These are phyloP conservation scores for Rana temporaria DNA, from an alignment of 2,113 vertebrate species.

Conservation along the genomic window DNA sequence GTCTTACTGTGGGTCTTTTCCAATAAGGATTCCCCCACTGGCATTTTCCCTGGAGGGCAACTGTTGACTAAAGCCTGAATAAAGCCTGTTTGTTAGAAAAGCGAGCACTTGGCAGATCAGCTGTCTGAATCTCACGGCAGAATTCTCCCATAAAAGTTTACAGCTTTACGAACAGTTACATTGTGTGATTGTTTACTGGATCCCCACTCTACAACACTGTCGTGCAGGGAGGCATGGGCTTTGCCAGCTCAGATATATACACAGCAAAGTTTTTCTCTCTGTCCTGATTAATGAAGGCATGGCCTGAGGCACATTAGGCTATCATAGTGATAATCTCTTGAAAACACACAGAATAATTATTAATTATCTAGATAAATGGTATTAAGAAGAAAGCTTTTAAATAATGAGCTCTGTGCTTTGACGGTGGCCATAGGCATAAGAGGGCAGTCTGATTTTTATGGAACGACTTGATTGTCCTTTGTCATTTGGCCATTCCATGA, in stretches of 20 bases:
- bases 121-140: conserved; percentile 55
- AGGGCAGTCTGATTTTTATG: too few species aligned
- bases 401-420: background rate
- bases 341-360: conserved; percentile 71
- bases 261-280: conserved; percentile 64
- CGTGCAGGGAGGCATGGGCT: conserved; percentile 65
- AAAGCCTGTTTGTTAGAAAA: conserved; percentile 60
- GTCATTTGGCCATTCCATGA: too few species aligned
- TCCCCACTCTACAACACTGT: conserved; percentile 68
- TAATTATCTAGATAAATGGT: conserved; percentile 73
- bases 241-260: conserved; percentile 62
- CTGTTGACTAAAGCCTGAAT: conserved; percentile 32
- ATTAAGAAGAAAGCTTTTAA: conserved; percentile 63
- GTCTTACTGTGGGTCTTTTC: conserved; percentile 27
- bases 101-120: conserved; percentile 29
- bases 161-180: conserved; percentile 28
- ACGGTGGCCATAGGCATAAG: too few species aligned
- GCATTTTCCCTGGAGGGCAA: background rate
- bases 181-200: conserved; percentile 65
- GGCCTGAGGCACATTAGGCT: conserved; percentile 72
- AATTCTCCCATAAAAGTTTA: conserved; percentile 40
- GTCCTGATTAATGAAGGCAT: conserved; percentile 68
- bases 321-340: conserved; percentile 72
- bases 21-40: conserved; percentile 35
- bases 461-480: too few species aligned